Conservation (phyloP, 2,113 vertebrate genomes). For the Tragelaphus imberbis region DNA sequence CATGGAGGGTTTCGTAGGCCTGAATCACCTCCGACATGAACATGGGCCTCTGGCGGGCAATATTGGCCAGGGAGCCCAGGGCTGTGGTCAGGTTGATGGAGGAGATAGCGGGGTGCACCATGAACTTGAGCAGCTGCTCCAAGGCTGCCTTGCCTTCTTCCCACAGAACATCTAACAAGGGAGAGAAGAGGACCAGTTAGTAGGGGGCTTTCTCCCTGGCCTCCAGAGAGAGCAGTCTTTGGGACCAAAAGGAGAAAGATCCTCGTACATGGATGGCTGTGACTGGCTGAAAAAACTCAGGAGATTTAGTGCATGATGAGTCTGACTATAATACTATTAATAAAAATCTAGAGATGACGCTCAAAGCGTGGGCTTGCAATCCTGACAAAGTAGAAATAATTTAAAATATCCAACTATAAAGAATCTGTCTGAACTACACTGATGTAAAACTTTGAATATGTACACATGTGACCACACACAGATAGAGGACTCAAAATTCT, state of each 20-base stretch:
- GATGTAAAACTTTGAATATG: not conserved
- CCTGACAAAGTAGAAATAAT: not conserved
- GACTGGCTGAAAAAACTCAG: not conserved
- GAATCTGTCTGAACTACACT: not conserved
- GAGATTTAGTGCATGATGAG: not conserved
- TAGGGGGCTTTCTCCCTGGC: not conserved
- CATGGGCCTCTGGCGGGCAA: constrained; percentile 94
- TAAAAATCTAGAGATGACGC: not conserved
- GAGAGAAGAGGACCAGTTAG: not conserved
- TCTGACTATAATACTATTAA: not conserved
- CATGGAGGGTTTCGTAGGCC: constrained; percentile 93
- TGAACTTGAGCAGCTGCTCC: constrained; percentile 95
- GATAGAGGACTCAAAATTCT: not conserved
- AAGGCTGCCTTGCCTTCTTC: constrained; percentile 90
- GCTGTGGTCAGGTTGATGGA: constrained; percentile 96
- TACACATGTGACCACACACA: fast-evolving
- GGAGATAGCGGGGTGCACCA: constrained; percentile 96
- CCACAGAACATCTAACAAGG: constrained; percentile 82
- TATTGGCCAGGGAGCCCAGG: constrained; percentile 89
- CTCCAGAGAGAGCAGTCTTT: not conserved
- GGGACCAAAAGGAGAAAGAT: not conserved
- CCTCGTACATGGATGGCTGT: not conserved
- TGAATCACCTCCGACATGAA: constrained; percentile 98
- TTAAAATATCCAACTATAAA: not conserved
- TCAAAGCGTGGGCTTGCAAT: not conserved